These are phyloP conservation scores for Hemitrygon akajei DNA, from an alignment of 2,797 vertebrate genomes.

Conservation along the genomic window DNA sequence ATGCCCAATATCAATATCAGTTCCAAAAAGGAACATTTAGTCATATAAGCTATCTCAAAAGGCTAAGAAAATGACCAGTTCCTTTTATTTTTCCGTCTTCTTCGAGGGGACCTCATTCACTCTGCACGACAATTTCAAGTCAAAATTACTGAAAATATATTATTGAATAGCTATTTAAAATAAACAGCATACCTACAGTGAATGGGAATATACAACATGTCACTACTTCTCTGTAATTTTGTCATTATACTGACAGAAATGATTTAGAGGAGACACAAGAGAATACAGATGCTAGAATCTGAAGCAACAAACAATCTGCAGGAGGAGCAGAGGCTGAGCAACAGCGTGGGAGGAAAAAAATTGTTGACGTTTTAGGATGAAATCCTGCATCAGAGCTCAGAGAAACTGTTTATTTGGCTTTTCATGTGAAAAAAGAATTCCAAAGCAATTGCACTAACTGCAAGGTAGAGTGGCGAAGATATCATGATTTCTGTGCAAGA, in stretches of 20 bases:
- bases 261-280: too few species aligned
- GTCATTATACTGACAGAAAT: too few species aligned
- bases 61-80: background rate
- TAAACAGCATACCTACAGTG: background rate
- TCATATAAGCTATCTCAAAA: background rate
- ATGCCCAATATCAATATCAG: background rate
- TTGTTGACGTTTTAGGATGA: too few species aligned
- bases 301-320: too few species aligned
- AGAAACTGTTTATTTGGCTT: background rate
- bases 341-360: too few species aligned
- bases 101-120: background rate
- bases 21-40: background rate
- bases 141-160: background rate
- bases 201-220: background rate
- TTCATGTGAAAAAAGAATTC: background rate
- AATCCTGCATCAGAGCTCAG: too few species aligned
- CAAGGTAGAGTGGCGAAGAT: background rate
- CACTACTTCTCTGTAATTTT: background rate
- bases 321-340: too few species aligned
- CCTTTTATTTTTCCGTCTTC: background rate
- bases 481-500: too few species aligned
- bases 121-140: background rate
- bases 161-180: background rate
- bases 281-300: too few species aligned
- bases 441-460: background rate